These are phyloP conservation scores for Melanerpes formicivorus DNA, from an alignment of 2,113 vertebrate genomes.

Conservation along the genomic window DNA sequence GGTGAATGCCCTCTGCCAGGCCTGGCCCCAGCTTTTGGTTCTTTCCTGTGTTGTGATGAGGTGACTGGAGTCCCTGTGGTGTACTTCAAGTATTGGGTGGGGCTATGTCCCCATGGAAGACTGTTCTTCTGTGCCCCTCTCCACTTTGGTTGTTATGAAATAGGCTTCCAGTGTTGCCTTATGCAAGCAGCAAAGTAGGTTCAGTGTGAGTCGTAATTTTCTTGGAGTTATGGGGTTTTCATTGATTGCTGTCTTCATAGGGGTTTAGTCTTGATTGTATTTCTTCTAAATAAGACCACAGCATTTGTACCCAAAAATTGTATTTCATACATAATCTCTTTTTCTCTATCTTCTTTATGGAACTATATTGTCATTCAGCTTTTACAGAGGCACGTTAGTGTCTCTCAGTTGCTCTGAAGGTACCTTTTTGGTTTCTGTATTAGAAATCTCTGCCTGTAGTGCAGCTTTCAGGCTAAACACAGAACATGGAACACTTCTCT, in stretches of 20 bases:
- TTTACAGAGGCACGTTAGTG: neutral
- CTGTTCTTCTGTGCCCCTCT: neutral
- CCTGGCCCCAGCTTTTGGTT: neutral
- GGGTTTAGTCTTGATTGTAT: neutral
- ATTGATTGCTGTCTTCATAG: neutral
- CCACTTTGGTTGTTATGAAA: neutral
- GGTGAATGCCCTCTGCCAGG: neutral
- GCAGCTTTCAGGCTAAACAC: neutral
- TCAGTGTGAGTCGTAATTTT: neutral
- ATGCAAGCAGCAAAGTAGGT: fast-evolving
- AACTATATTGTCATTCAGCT: neutral
- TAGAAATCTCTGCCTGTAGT: neutral
- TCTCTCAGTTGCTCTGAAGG: neutral
- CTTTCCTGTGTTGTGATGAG: neutral
- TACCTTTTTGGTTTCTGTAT: neutral
- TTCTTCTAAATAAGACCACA: neutral
- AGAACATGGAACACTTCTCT: neutral
- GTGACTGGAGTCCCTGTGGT: neutral
- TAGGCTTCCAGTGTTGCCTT: neutral
- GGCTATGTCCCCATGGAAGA: neutral
- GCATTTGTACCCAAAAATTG: neutral
- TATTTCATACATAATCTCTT: neutral
- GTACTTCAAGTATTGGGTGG: neutral
- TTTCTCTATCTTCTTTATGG: neutral
- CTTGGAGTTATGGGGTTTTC: neutral